Evolutionary conservation across 2,113 vertebrate species (phyloP).

Genomic region (Patagioenas fasciata): DNA sequence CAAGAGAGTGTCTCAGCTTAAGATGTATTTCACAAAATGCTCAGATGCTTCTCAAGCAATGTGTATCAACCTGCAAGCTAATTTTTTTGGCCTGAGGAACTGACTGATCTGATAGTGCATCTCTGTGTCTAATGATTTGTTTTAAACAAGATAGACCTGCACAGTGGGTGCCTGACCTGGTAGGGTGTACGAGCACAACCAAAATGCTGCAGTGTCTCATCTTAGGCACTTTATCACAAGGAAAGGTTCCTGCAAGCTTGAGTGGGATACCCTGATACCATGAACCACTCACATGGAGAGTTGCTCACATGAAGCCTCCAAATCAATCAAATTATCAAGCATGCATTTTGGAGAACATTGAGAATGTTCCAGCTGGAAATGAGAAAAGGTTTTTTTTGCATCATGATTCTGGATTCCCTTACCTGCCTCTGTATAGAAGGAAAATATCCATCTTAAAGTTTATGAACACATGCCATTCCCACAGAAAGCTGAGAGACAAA

Average conservation of each 20-base stretch:
- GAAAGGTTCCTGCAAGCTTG: neutral
- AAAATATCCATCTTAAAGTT: neutral
- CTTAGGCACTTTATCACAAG: neutral
- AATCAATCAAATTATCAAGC: rapidly evolving
- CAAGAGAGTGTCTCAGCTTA: rapidly evolving
- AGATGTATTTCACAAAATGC: neutral
- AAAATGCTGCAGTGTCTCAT: neutral
- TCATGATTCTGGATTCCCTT: neutral
- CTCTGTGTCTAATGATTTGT: neutral
- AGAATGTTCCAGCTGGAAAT: neutral
- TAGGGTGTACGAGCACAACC: neutral
- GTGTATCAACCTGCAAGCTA: neutral
- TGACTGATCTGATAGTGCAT: neutral
- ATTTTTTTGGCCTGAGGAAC: neutral
- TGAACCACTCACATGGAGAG: neutral
- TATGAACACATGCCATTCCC: neutral
- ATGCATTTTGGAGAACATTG: rapidly evolving
- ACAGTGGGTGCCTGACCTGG: neutral
- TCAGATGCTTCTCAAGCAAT: neutral
- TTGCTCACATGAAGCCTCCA: neutral
- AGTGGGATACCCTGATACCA: rapidly evolving
- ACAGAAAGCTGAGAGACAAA: neutral
- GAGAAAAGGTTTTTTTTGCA: neutral
- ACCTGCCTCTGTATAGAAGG: neutral
- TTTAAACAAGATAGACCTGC: neutral